These are phyloP conservation scores for Tachina lurida DNA, from an alignment of 2,888 invertebrate genomes.

Conservation along the genomic window DNA sequence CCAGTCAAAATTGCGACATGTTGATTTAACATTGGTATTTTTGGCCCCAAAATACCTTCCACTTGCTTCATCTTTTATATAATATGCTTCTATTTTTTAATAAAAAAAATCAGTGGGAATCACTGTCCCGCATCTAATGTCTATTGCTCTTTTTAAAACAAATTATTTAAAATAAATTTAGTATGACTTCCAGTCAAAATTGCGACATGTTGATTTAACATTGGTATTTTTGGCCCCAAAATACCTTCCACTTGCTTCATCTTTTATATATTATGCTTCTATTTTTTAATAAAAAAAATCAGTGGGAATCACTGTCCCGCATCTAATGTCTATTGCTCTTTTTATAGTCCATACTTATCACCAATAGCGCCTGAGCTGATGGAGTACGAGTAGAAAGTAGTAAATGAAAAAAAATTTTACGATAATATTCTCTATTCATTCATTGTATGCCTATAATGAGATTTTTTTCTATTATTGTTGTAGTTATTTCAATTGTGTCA, in stretches of 20 bases:
- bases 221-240: too few species aligned
- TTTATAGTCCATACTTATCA: constrained; percentile 36
- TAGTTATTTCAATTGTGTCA: constrained; percentile 51
- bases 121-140: constrained; percentile 43
- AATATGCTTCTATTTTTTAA: background rate
- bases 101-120: background rate
- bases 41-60: too few species aligned
- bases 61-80: too few species aligned
- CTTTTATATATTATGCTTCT: too few species aligned
- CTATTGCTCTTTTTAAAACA: constrained; percentile 47
- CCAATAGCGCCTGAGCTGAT: background rate
- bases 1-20: too few species aligned
- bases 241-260: too few species aligned
- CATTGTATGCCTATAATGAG: constrained; percentile 61
- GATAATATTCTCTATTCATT: constrained; percentile 48
- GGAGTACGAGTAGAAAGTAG: constrained; percentile 17
- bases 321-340: constrained; percentile 41
- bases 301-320: constrained; percentile 38
- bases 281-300: background rate
- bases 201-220: too few species aligned
- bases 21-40: too few species aligned
- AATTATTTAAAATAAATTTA: too few species aligned
- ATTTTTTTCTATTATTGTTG: constrained; percentile 51
- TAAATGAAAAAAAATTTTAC: constrained; percentile 40
- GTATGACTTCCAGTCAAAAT: too few species aligned